Percentiles rank a stretch among this genome's conserved stretches.
phyloP scores from a whole-genome alignment of 2,113 vertebrate genomes.

The Callithrix jacchus region DNA sequence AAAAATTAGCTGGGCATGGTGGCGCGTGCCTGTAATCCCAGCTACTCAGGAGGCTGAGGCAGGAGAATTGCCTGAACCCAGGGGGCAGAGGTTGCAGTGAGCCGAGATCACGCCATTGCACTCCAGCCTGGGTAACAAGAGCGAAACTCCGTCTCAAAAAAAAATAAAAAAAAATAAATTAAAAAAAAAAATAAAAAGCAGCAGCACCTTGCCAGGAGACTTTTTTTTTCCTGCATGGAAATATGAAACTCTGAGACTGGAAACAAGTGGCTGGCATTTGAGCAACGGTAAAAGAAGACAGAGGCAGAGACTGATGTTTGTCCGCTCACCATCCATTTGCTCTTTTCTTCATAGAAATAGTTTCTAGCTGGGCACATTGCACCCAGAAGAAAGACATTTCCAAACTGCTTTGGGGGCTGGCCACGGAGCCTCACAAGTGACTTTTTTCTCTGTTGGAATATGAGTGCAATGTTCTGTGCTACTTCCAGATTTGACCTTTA shows the following conservation, averaged over 20 bases:
- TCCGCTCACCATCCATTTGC: accelerated
- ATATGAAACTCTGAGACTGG: neutral
- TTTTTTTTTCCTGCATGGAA: neutral
- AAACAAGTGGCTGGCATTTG: neutral
- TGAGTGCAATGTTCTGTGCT: accelerated
- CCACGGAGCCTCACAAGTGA: accelerated
- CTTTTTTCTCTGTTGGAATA: neutral
- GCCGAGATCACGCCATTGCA: no score
- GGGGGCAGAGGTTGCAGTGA: no score
- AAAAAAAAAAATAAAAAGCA: no score
- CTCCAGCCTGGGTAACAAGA: no score
- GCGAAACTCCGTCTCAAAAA: no score
- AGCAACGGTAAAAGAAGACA: neutral
- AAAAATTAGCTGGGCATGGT: no score
- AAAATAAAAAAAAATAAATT: no score
- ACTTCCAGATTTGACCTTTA: neutral
- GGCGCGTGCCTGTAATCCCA: no score
- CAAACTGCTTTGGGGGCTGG: neutral
- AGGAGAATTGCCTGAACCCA: no score
- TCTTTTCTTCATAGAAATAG: neutral
- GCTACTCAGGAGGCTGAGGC: no score
- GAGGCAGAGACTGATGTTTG: no score
- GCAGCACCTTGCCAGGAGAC: neutral
- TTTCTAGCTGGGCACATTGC: neutral
- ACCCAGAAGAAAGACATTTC: neutral